Evolutionary conservation across 2,113 vertebrate species (phyloP).

Genomic region (Centropus bengalensis): DNA sequence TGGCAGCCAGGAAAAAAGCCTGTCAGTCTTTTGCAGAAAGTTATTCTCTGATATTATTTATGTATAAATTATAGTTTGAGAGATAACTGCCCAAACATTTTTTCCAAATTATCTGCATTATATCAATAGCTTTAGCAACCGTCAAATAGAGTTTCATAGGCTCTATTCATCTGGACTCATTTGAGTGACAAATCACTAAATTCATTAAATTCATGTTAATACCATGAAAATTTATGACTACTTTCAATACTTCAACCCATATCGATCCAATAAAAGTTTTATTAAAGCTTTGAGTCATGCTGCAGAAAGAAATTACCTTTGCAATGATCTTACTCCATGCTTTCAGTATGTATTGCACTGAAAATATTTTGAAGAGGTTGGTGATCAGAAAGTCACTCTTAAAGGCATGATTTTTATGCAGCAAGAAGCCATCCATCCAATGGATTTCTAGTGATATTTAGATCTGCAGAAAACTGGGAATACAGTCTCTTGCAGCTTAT

Average conservation of each 20-base stretch:
- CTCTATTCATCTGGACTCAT: neutral
- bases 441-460: neutral
- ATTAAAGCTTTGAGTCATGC: conserved; percentile 27
- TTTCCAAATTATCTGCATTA: neutral
- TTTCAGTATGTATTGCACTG: neutral
- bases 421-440: neutral
- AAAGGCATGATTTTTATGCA: neutral
- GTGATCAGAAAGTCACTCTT: neutral
- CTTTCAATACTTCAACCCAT: conserved; percentile 47
- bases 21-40: neutral
- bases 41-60: neutral
- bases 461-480: neutral
- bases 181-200: conserved; percentile 41
- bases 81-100: neutral
- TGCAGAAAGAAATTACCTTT: conserved; percentile 51
- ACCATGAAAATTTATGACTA: conserved; percentile 40
- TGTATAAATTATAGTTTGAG: neutral
- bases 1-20: neutral
- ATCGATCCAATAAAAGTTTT: conserved; percentile 52
- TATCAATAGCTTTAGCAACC: neutral
- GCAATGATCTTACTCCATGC: conserved; percentile 5
- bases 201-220: conserved; percentile 47
- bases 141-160: neutral
- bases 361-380: neutral
- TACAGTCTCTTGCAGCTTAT: neutral